Evolutionary conservation across 2,888 invertebrate species (phyloP), one percentile per base, ranked within the genome.

Genomic region (Drosophila niveifrons): DNA sequence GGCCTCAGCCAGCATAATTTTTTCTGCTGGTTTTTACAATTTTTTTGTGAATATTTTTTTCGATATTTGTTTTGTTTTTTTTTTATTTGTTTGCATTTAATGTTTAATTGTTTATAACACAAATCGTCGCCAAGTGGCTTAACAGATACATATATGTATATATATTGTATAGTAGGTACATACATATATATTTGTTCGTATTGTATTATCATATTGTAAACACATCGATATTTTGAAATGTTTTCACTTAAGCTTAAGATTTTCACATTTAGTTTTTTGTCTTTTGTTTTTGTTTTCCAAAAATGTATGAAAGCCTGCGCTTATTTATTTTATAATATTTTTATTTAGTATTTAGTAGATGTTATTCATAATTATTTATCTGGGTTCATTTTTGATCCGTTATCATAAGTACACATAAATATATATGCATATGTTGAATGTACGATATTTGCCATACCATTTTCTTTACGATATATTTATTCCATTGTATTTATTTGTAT

Each of bases 271-370:
- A n/a, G 6, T 52, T 39, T 56, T 39, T 59, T n/a, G n/a, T n/a
- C n/a, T n/a, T 51, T 72, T 56, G 59, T 70, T 62, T 72, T 52
- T 17, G 17, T 23, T 52, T 80, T 82, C 88, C 89, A 89, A 90
- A 88, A 90, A 88, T 90, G 88, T 83, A 90, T 88, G 88, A 88
- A 89, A 89, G 88, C 88, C 87, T 67, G 70, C 84, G 74, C 88
- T 74, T 70, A 58, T 18, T 50, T 64, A 66, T 52, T 44, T 55
- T 59, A 66, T 56, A 23, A 56, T 56, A 36, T 36, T 36, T 36
- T 36, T 23, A 2, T 31, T 31, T 31, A 15, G 13, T 6, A 15
- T 56, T 46, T 34, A 23, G 23, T 63, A 18, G 61, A 46, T 64
- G 41, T 62, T 52, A 57, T 58, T 57, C 46, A 66, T 72, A 61